Conservation (phyloP, 2,797 vertebrate genomes). For the Helarctos malayanus region DNA sequence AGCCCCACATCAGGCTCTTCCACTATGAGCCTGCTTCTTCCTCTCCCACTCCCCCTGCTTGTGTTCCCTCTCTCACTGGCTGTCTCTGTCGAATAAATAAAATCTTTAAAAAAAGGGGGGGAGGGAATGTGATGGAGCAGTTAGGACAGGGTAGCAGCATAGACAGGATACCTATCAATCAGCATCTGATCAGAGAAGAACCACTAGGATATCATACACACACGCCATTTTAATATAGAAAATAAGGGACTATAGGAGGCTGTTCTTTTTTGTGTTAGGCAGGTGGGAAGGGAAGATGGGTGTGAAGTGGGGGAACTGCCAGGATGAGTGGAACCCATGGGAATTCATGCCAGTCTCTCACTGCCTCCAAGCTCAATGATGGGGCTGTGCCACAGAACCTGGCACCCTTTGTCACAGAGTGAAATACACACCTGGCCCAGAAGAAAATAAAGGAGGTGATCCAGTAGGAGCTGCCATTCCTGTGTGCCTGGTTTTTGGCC, state of each 20-base stretch:
- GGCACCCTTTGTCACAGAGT: background rate
- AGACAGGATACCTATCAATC: background rate
- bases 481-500: background rate
- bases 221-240: background rate
- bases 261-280: background rate
- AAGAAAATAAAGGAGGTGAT: background rate
- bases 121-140: background rate
- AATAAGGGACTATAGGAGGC: background rate
- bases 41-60: no score
- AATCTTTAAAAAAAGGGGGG: no score
- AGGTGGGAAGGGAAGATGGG: background rate
- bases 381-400: background rate
- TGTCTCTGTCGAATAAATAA: no score
- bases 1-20: no score
- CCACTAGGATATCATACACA: background rate
- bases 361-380: accelerated
- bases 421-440: background rate
- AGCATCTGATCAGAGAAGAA: background rate
- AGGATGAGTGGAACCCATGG: background rate
- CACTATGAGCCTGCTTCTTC: no score
- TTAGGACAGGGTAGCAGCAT: background rate
- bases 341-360: background rate
- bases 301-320: background rate
- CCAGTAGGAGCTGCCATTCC: background rate
- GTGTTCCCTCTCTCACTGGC: no score